Evolutionary conservation across 2,888 invertebrate genomes (phyloP).

Genomic region (Plagodis pulveraria): DNA sequence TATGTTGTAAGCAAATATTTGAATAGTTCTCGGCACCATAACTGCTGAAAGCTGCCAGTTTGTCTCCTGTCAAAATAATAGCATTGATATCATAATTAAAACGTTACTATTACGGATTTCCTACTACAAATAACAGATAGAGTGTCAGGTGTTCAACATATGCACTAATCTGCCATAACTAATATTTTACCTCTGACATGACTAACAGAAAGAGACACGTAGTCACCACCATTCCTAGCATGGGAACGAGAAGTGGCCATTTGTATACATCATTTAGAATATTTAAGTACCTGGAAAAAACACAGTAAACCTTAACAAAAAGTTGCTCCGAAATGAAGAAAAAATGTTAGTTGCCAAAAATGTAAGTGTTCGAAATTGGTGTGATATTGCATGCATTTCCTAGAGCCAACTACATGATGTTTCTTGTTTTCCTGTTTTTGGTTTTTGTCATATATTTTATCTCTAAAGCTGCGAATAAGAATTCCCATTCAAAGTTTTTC

Average conservation of each 20-base stretch:
- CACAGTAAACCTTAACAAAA: background rate
- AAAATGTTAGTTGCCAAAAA: too few species aligned
- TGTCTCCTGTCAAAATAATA: slow-evolving; percentile 49
- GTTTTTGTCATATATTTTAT: too few species aligned
- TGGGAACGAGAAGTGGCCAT: slow-evolving; percentile 59
- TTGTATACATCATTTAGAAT: slow-evolving; percentile 56
- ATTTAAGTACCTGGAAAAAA: slow-evolving; percentile 54
- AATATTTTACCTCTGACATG: slow-evolving; percentile 54
- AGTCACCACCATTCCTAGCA: slow-evolving; percentile 48
- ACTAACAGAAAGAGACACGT: slow-evolving; percentile 56
- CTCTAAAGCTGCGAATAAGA: too few species aligned
- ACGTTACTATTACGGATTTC: background rate
- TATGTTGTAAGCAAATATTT: slow-evolving; percentile 64
- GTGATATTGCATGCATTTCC: too few species aligned
- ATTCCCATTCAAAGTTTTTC: too few species aligned
- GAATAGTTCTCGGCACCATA: slow-evolving; percentile 54
- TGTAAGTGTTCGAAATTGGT: too few species aligned
- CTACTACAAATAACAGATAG: too few species aligned
- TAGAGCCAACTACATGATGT: too few species aligned
- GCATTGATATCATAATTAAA: background rate
- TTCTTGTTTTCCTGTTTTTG: too few species aligned
- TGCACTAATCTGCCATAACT: too few species aligned
- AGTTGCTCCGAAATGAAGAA: too few species aligned
- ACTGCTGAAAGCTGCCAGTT: slow-evolving; percentile 58
- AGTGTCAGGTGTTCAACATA: too few species aligned